Base-by-base conservation (phyloP, 2,888 invertebrate species). In the Matsumyia berberina region DNA sequence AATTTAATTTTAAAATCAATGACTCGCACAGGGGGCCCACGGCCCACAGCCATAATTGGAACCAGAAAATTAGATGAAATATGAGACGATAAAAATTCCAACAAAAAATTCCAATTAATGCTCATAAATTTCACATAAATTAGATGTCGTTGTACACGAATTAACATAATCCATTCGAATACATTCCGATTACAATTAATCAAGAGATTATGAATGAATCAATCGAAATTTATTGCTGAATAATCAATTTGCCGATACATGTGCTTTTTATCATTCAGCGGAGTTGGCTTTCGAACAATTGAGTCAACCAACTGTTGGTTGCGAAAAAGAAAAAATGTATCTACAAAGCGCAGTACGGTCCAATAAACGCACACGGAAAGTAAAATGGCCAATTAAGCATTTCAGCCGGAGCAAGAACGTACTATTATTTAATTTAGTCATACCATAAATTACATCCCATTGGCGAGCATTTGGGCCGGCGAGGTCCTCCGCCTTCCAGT, bases 371-470 rank as follows among this genome's bases (percentile, higher is more conserved):
- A 67, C 15, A 74, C 17, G 51, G 67, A 58, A 66, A 66, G 72
- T 72, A 80, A 85, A 80, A 86, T 77, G 79, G 81, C 86, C 86
- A 86, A 86, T 86, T 86, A 86, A 86, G 81, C 62, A 67, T 80
- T 80, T 55, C 66, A 55, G 42, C 55, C 42, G 15, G 24, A 49
- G 37, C 72, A 39, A 44, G 55, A 76, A 80, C 58, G 53, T 62
- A 76, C 85, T 82, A 86, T 86, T 81, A 81, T 86, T 86, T 86
- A 86, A 86, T 86, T 86, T 86, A 86, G 81, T 77, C 81, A 81
- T 81, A 86, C 80, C 86, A 86, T 86, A 86, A 86, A 86, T 86
- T 76, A 85, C 76, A 74, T 80, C 80, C 69, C 74, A 80, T 85
- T 85, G 80, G 80, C 66, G 76, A 66, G 73, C 57, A 69, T 66